Percentiles rank a stretch among this genome's conserved stretches.
phyloP scores from a whole-genome alignment of 2,797 vertebrate genomes.

The Micrastur ruficollis region DNA sequence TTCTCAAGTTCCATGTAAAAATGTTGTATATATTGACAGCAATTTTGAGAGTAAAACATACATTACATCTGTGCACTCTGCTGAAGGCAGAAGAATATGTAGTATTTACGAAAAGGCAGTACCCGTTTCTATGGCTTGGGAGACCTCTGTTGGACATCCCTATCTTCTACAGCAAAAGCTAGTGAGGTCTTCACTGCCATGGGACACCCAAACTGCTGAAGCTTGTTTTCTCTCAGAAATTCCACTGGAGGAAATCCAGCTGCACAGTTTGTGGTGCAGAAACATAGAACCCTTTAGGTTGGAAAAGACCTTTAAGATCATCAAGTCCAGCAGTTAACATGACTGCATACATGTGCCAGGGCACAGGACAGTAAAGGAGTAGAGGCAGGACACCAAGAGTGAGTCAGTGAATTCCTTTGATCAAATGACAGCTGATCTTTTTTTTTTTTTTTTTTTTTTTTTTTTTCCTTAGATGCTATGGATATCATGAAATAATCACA shows the following conservation, averaged over 20 bases:
- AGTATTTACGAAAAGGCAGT: background rate
- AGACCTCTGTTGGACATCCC: background rate
- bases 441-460: background rate
- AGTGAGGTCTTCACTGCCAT: background rate
- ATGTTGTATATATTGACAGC: background rate
- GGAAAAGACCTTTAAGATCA: too few species aligned
- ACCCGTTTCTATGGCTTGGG: background rate
- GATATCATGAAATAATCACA: background rate
- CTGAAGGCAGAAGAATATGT: background rate
- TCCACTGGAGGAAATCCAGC: background rate
- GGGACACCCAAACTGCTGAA: background rate
- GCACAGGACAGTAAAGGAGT: background rate
- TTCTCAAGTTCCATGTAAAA: background rate
- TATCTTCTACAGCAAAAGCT: background rate
- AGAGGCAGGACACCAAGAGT: background rate
- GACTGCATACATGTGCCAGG: background rate
- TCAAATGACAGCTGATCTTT: background rate
- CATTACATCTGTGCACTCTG: background rate
- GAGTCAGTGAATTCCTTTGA: background rate
- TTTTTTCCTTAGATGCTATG: background rate
- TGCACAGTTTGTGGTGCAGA: background rate
- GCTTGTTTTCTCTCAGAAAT: background rate
- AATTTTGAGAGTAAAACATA: background rate
- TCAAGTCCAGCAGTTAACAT: too few species aligned
- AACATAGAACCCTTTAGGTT: background rate